phyloP scores from a whole-genome alignment of 2,113 vertebrate genomes.

The Nerophis lumbriciformis region DNA sequence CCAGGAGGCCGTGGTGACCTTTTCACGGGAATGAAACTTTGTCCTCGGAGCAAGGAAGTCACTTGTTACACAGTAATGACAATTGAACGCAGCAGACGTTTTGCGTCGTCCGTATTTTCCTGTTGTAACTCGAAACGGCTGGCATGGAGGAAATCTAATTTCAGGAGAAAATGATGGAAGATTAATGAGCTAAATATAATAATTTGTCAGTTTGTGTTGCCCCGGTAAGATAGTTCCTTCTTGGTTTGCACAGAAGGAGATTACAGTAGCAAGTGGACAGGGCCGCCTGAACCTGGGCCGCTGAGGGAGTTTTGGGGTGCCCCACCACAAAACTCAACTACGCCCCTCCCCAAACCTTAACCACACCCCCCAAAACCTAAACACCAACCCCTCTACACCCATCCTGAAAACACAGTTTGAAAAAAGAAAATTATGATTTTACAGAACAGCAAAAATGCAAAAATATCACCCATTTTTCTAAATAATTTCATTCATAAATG shows the following conservation, averaged over 20 bases:
- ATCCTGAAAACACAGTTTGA: too few relatives aligned
- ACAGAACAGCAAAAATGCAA: too few relatives aligned
- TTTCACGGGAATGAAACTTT: conserved; percentile 26
- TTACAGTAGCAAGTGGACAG: too few relatives aligned
- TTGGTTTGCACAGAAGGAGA: conserved; percentile 3
- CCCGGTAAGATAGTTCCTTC: conserved; percentile 5
- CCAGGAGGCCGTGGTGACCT: conserved; percentile 54
- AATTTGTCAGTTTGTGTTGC: conserved; percentile 3
- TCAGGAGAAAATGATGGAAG: conserved; percentile 21
- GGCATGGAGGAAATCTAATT: conserved; percentile 23
- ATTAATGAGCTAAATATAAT: conserved; percentile 22
- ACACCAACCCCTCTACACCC: too few relatives aligned
- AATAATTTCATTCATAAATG: not conserved
- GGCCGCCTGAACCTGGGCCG: too few relatives aligned
- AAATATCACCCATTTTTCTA: not conserved
- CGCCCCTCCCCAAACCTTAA: too few relatives aligned
- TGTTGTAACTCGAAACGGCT: conserved; percentile 11
- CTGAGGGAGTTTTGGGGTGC: too few relatives aligned
- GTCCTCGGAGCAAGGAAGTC: not conserved
- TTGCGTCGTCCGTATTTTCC: not conserved
- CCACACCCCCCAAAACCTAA: too few relatives aligned
- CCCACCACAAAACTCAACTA: too few relatives aligned
- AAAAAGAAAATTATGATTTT: too few relatives aligned
- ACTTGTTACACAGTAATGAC: not conserved
- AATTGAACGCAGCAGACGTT: not conserved